phyloP scores from a whole-genome alignment of 2,113 vertebrate species.

The Oreochromis niloticus region DNA sequence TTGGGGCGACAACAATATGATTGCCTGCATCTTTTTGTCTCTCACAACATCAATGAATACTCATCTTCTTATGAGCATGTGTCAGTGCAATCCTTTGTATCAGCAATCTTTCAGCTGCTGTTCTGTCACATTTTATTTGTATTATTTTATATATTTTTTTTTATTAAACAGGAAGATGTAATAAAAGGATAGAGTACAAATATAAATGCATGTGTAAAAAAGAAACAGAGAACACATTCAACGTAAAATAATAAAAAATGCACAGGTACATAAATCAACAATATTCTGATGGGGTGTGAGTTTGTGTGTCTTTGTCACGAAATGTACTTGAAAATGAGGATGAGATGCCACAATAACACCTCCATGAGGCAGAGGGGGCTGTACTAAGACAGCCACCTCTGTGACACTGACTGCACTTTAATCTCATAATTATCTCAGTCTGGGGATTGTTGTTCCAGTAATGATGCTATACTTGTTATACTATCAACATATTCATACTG shows the following conservation, averaged over 20 bases:
- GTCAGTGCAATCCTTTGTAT: neutral
- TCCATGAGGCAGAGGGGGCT: neutral
- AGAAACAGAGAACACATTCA: neutral
- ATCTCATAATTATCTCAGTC: neutral
- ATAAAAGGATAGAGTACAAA: neutral
- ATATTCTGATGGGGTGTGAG: neutral
- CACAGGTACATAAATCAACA: neutral
- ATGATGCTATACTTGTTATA: too few species aligned
- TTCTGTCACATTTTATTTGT: rapidly evolving
- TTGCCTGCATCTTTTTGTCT: neutral
- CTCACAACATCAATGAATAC: neutral
- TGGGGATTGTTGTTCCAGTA: too few species aligned
- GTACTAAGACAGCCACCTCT: too few species aligned
- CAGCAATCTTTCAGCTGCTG: neutral
- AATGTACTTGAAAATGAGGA: neutral
- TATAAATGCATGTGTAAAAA: neutral
- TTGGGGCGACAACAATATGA: rapidly evolving
- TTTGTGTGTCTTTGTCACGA: rapidly evolving
- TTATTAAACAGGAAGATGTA: neutral
- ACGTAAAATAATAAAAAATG: neutral
- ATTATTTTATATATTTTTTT: neutral
- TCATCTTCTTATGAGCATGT: neutral
- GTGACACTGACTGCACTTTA: too few species aligned
- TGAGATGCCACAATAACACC: neutral
- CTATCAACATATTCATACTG: too few species aligned